A percentile compares a stretch with the other conserved stretches of the same genome.
phyloP scores from a whole-genome alignment of 2,113 vertebrate genomes.

The Pelmatolapia mariae region DNA sequence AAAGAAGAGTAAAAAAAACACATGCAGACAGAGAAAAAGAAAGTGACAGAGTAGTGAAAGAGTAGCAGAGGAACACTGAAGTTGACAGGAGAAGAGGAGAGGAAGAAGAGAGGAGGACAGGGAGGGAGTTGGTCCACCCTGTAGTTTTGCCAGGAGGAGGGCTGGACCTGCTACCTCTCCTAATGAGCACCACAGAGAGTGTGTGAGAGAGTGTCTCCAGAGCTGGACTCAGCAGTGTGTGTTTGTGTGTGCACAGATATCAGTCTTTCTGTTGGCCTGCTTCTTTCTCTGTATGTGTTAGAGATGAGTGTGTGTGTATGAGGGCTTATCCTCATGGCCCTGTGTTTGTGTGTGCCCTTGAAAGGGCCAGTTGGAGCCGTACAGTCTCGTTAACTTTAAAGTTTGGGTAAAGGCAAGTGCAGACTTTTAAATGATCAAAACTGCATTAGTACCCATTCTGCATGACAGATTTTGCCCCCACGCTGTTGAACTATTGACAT shows the following conservation, averaged over 20 bases:
- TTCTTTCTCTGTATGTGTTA: background rate
- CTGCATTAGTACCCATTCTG: background rate
- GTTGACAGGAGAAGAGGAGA: background rate
- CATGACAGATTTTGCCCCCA: background rate
- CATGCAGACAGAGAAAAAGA: background rate
- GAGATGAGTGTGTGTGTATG: background rate
- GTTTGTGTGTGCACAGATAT: background rate
- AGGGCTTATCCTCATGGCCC: background rate
- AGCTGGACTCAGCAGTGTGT: background rate
- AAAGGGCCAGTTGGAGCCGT: background rate
- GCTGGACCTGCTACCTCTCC: slow-evolving; percentile 29
- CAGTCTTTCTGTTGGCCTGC: background rate
- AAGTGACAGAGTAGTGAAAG: background rate
- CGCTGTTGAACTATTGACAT: background rate
- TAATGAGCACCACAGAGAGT: slow-evolving; percentile 49
- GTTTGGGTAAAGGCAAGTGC: background rate
- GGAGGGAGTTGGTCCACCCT: slow-evolving; percentile 3
- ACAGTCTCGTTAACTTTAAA: background rate
- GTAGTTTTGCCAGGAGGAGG: slow-evolving; percentile 29
- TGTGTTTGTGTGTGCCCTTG: background rate
- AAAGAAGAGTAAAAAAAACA: background rate
- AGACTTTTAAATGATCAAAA: background rate
- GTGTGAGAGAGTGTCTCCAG: background rate
- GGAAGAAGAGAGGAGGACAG: background rate
- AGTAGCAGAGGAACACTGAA: background rate